Percentiles rank a stretch among this genome's conserved stretches.
These are phyloP conservation scores for Quadroppia sp. DNA, from an alignment of 2,888 invertebrate species.

Conservation along the genomic window DNA sequence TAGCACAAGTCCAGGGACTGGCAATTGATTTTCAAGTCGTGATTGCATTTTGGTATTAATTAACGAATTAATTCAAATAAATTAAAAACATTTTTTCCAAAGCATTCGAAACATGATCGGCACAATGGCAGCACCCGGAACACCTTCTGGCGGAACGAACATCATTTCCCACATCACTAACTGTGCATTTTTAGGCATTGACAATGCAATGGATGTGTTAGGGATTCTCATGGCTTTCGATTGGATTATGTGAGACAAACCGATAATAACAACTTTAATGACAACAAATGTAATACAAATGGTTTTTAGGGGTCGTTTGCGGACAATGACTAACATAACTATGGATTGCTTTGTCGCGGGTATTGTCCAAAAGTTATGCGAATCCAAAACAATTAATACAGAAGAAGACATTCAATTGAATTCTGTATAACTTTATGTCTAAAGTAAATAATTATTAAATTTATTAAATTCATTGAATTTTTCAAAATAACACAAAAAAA, in stretches of 20 bases:
- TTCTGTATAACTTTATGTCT: too few species aligned
- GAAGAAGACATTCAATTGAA: background rate
- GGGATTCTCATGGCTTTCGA: constrained; percentile 33
- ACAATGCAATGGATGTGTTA: constrained; percentile 36
- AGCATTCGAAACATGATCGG: background rate
- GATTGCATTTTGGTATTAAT: constrained; percentile 27
- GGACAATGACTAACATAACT: constrained; percentile 32
- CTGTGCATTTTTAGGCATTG: constrained; percentile 31
- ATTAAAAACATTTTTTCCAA: too few species aligned
- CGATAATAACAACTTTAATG: background rate
- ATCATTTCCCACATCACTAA: constrained; percentile 12
- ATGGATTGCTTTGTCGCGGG: constrained; percentile 32
- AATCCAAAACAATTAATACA: background rate
- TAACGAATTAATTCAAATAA: background rate
- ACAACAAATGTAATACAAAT: background rate
- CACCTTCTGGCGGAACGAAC: background rate
- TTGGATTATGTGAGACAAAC: constrained; percentile 32
- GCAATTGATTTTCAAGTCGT: background rate
- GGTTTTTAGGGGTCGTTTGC: constrained; percentile 25
- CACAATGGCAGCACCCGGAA: constrained; percentile 37
- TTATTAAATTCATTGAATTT: too few species aligned
- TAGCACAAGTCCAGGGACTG: constrained; percentile 37
- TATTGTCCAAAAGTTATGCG: constrained; percentile 22
- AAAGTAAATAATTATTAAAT: too few species aligned
- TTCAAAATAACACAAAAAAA: too few species aligned